These are phyloP conservation scores for Lasioglossum villosulum DNA, from an alignment of 2,888 invertebrate genomes.

Conservation along the genomic window DNA sequence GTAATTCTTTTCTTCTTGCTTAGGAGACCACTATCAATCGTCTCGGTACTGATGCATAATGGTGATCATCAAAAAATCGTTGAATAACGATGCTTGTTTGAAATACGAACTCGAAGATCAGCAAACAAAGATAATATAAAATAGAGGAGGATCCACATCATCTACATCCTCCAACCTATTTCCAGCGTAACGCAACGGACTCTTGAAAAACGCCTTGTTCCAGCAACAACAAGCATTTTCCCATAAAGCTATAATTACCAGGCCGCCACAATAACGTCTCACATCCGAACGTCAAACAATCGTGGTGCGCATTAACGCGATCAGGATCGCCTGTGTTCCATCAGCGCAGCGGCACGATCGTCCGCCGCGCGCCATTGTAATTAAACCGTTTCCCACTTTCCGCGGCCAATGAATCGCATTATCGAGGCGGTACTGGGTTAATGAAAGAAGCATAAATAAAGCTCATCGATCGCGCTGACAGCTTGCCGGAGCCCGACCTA, in stretches of 20 bases:
- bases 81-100: neutral
- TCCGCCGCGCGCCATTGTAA: neutral
- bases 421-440: constrained; percentile 13
- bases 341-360: neutral
- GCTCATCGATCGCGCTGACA: neutral
- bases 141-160: too few relatives aligned
- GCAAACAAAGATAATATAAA: neutral
- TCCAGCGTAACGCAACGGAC: neutral
- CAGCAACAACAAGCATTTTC: neutral
- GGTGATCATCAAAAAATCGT: neutral
- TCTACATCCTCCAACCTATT: neutral
- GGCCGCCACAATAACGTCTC: neutral
- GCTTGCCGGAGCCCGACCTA: neutral
- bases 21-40: neutral
- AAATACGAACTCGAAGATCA: neutral
- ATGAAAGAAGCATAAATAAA: constrained; percentile 33
- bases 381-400: neutral
- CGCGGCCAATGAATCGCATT: neutral
- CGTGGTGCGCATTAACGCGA: neutral
- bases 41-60: neutral
- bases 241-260: neutral
- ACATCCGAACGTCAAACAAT: neutral
- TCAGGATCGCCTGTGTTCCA: neutral
- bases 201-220: neutral
- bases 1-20: neutral